These are phyloP conservation scores for Lacanobia wlatinum DNA, from an alignment of 2,888 invertebrate genomes.

Conservation along the genomic window DNA sequence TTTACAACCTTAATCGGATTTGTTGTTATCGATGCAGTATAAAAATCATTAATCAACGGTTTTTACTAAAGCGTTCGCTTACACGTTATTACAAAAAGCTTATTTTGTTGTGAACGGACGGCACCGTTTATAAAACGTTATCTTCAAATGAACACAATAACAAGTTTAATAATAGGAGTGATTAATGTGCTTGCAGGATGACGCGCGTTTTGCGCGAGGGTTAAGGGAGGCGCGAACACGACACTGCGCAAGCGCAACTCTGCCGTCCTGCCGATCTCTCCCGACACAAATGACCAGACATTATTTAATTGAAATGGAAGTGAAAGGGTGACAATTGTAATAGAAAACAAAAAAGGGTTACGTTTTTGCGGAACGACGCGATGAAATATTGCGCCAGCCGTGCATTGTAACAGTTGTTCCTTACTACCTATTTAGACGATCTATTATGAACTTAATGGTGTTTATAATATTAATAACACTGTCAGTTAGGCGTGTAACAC, in stretches of 20 bases:
- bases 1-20: slow-evolving; percentile 74
- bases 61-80: slow-evolving; percentile 82
- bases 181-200: slow-evolving; percentile 90
- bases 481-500: not conserved
- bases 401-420: slow-evolving; percentile 89
- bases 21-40: slow-evolving; percentile 70
- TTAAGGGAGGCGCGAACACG: slow-evolving; percentile 84
- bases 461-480: slow-evolving; percentile 31
- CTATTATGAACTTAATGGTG: slow-evolving; percentile 45
- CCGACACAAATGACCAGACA: slow-evolving; percentile 90
- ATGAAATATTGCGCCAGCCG: slow-evolving; percentile 90
- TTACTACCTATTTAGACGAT: slow-evolving; percentile 72
- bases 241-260: slow-evolving; percentile 67
- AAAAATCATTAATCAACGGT: slow-evolving; percentile 84
- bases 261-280: slow-evolving; percentile 60
- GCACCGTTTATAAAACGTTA: slow-evolving; percentile 90
- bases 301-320: slow-evolving; percentile 91
- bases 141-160: slow-evolving; percentile 90
- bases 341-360: slow-evolving; percentile 89
- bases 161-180: slow-evolving; percentile 90
- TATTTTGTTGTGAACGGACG: slow-evolving; percentile 88
- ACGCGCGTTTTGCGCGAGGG: slow-evolving; percentile 87
- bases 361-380: slow-evolving; percentile 83
- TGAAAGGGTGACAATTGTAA: slow-evolving; percentile 90
- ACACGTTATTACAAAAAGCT: slow-evolving; percentile 89